A percentile compares a stretch with the other conserved stretches of the same genome.
These are phyloP conservation scores for Bucco capensis DNA, from an alignment of 2,113 vertebrate species.

Conservation along the genomic window DNA sequence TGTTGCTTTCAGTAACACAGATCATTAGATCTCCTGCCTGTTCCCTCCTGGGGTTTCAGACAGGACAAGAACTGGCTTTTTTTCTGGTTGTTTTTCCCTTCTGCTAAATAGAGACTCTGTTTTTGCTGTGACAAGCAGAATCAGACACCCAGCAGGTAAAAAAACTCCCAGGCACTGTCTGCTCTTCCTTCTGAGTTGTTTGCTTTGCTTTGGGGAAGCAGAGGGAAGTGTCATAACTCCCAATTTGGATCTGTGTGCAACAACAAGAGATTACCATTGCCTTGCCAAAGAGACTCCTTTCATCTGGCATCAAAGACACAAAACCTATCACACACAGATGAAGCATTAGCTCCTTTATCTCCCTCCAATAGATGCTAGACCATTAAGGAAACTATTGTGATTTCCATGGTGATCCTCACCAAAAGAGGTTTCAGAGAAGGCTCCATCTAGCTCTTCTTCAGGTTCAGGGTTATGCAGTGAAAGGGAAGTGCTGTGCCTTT, in stretches of 20 bases:
- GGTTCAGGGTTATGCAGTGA: neutral
- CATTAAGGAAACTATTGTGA: neutral
- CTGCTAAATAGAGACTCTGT: neutral
- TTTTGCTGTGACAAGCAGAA: slow-evolving; percentile 19
- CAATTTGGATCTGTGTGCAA: neutral
- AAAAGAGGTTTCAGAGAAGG: neutral
- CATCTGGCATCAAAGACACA: slow-evolving; percentile 64
- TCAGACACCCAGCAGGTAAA: neutral
- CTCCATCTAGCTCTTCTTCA: neutral
- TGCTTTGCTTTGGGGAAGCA: slow-evolving; percentile 38
- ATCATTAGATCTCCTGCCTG: neutral
- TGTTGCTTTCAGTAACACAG: neutral
- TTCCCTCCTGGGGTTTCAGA: neutral
- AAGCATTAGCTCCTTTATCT: slow-evolving; percentile 27
- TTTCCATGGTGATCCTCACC: neutral
- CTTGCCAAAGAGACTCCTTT: slow-evolving; percentile 51
- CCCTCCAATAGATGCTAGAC: neutral
- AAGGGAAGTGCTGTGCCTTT: neutral
- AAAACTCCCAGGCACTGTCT: neutral
- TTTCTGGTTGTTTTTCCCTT: neutral
- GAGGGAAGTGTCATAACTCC: slow-evolving; percentile 32
- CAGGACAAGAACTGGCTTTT: neutral
- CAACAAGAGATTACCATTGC: slow-evolving; percentile 20
- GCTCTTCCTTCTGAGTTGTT: neutral
- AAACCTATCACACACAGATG: slow-evolving; percentile 22